Evolutionary conservation across 2,888 invertebrate genomes (phyloP), one percentile per base, ranked within the genome.

Genomic region (Eurois occulta): DNA sequence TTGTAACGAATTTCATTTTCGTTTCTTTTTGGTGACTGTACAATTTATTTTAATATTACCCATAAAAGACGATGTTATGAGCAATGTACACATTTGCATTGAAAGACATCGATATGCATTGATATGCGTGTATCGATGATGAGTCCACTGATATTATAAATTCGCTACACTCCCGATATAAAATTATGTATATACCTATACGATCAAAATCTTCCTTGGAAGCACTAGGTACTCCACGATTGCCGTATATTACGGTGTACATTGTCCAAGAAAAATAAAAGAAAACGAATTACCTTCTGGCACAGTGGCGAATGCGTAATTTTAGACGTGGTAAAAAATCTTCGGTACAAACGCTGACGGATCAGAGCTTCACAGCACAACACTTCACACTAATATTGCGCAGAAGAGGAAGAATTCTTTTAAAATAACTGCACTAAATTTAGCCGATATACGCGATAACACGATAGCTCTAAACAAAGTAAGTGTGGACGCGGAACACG

Each of bases 231-330:
- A 78, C 43, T 76, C 75, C 46, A 69, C 65, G 70, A 76, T 60
- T 66, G 48, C 79, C 81, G 85, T 85, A 87, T 84, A 87, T 86
- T 73, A 83, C 83, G n/a, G n/a, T n/a, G 60, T 84, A 81, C 86
- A 79, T 87, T 81, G 86, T 88, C 84, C 86, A 89, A 91, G 87
- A 88, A 87, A 90, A 89, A 89, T 86, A 87, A 86, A 90, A 90
- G 87, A 90, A 88, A 91, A 91, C 89, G 89, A 93, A 92, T 90
- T 94, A 95, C 95, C 95, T 95, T 95, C 94, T 94, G 94, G 94
- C 95, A 93, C 93, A 90, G 90, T 90, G 86, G 93, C 91, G 91
- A 91, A 92, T 91, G 92, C 89, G 92, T 94, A 94, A 95, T 95
- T 94, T 94, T 95, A 94, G 93, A 88, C 72, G 91, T 90, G 83